A percentile compares a stretch with the other conserved stretches of the same genome.
phyloP scores from a whole-genome alignment of 2,113 vertebrate genomes.

The Nothocercus nigrocapillus region DNA sequence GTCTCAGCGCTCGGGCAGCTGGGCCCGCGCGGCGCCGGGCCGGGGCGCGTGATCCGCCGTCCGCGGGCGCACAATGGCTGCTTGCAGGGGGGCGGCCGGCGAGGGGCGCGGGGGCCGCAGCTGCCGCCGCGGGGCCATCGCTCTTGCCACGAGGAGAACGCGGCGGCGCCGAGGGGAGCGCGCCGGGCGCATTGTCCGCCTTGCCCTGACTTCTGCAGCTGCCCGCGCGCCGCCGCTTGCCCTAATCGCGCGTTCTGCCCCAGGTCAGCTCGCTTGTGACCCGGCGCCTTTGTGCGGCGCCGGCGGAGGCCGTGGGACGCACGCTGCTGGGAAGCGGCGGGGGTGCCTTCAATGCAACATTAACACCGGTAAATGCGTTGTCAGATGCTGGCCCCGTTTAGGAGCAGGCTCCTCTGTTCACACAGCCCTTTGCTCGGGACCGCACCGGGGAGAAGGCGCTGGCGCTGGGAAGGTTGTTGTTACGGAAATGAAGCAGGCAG shows the following conservation, averaged over 20 bases:
- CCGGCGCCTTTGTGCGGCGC: conserved; percentile 72
- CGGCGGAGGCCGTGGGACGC: too few relatives aligned
- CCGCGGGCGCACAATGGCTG: conserved; percentile 78
- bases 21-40: conserved; percentile 81
- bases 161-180: conserved; percentile 55
- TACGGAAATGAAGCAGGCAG: conserved; percentile 58
- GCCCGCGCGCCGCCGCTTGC: conserved; percentile 73
- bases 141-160: conserved; percentile 76
- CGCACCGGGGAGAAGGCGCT: not conserved
- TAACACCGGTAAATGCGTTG: conserved; percentile 76
- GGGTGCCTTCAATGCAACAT: conserved; percentile 76
- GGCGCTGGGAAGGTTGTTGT: conserved; percentile 57
- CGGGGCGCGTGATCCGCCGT: conserved; percentile 82
- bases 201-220: conserved; percentile 82
- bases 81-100: conserved; percentile 84
- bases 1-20: conserved; percentile 88
- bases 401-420: conserved; percentile 69
- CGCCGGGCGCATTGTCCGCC: conserved; percentile 80
- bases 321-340: conserved; percentile 73
- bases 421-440: conserved; percentile 55
- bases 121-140: conserved; percentile 80
- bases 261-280: conserved; percentile 88
- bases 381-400: conserved; percentile 82
- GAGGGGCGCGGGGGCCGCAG: conserved; percentile 80
- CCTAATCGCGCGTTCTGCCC: conserved; percentile 85